These are phyloP conservation scores for Halocynthia roretzi DNA, from an alignment of 23 tunicate genomes.

Conservation along the genomic window DNA sequence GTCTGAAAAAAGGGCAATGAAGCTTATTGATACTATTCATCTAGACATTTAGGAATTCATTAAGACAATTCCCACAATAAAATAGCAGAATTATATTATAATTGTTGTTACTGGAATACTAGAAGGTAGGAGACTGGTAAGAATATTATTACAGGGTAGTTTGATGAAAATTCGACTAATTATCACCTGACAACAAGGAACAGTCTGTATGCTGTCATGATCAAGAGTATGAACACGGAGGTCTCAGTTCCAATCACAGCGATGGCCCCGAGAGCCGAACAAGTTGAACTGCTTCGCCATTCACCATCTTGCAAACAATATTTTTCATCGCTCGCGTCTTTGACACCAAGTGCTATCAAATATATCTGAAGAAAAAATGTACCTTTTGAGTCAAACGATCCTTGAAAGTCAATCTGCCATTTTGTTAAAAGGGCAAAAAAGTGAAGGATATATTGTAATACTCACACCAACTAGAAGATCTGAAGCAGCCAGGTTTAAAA, in stretches of 20 bases:
- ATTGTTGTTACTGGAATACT: too few species aligned
- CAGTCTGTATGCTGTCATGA: conserved; percentile 42
- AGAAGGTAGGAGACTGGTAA: too few species aligned
- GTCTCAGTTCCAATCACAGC: conserved; percentile 38
- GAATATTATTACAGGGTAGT: too few species aligned
- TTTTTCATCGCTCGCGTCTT: conserved; percentile 9
- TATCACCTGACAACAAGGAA: conserved; percentile 21
- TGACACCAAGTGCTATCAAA: conserved; percentile 19
- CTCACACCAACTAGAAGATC: conserved; percentile 74
- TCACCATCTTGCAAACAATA: conserved; percentile 30
- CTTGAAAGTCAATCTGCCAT: too few species aligned
- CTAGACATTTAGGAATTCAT: too few species aligned
- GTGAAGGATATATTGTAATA: not conserved
- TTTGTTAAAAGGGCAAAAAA: too few species aligned
- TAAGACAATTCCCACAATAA: too few species aligned
- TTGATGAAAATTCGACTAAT: not conserved
- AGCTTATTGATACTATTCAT: not conserved
- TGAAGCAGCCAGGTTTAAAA: conserved; percentile 47
- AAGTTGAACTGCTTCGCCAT: conserved; percentile 31
- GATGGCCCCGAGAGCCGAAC: conserved; percentile 33
- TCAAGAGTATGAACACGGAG: conserved; percentile 34
- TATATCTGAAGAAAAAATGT: conserved; percentile 14
- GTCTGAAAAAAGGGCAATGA: not conserved
- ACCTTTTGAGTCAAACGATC: too few species aligned
- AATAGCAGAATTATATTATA: too few species aligned